Percentiles rank a stretch among this genome's conserved stretches.
phyloP scores from a whole-genome alignment of 2,113 vertebrate genomes.

The Mobula hypostoma region DNA sequence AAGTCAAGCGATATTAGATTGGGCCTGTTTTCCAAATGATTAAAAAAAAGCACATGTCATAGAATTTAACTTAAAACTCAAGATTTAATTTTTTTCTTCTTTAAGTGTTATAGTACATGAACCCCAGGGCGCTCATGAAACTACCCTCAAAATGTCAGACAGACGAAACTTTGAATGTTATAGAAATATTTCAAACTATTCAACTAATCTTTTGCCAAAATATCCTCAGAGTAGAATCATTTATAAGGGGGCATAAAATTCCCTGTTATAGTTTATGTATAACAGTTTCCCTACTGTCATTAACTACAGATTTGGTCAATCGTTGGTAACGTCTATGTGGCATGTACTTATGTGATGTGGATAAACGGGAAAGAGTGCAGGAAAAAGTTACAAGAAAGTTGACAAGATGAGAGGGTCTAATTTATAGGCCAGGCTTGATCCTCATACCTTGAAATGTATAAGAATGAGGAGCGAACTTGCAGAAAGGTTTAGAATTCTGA shows the following conservation, averaged over 20 bases:
- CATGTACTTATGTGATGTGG: no score
- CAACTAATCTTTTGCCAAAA: neutral
- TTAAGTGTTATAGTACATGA: neutral
- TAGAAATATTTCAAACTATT: neutral
- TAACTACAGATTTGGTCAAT: no score
- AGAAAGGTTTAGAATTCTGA: no score
- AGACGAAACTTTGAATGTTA: neutral
- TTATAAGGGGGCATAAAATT: neutral
- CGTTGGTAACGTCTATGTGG: no score
- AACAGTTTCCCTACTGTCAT: neutral
- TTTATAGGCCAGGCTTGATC: no score
- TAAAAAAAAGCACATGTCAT: neutral
- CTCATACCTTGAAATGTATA: no score
- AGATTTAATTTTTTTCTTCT: neutral
- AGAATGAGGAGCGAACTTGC: no score
- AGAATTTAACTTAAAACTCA: neutral
- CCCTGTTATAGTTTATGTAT: neutral
- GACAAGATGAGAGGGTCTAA: no score
- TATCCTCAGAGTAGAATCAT: neutral
- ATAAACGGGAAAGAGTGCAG: no score
- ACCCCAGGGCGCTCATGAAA: neutral
- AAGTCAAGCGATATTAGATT: slow-evolving; percentile 76
- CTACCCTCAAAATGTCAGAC: neutral
- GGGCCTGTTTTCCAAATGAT: slow-evolving; percentile 57
- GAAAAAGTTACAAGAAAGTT: no score